phyloP scores from a whole-genome alignment of 1,140 invertebrate species.

The Oedothorax gibbosus region DNA sequence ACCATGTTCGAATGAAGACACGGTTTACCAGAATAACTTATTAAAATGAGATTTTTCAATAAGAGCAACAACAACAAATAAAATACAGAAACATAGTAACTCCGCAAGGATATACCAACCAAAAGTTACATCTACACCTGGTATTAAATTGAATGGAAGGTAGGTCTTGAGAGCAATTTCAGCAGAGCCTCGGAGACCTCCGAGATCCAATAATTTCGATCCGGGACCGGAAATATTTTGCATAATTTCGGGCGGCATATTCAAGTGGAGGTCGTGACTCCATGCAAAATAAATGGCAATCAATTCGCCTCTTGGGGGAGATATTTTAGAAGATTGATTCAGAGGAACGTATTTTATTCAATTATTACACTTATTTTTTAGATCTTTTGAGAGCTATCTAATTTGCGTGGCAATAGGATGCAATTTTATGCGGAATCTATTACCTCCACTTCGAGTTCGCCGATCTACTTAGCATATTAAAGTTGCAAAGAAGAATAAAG shows the following conservation, averaged over 20 bases:
- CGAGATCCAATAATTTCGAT: background rate
- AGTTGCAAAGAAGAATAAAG: no score
- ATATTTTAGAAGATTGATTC: constrained; percentile 21
- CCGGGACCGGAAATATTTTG: constrained; percentile 22
- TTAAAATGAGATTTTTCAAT: no score
- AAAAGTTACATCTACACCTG: background rate
- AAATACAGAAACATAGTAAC: no score
- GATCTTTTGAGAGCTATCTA: constrained; percentile 12
- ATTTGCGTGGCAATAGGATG: constrained; percentile 21
- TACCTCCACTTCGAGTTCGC: background rate
- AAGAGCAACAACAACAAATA: no score
- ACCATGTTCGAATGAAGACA: background rate
- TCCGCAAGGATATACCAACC: background rate
- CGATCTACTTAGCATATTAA: no score
- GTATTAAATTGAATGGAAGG: constrained; percentile 35
- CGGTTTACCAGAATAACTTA: no score
- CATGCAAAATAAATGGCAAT: constrained; percentile 33
- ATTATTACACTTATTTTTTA: constrained; percentile 22
- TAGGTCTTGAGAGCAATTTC: background rate
- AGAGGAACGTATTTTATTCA: constrained; percentile 9
- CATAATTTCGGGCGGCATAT: constrained; percentile 36
- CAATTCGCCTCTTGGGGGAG: background rate
- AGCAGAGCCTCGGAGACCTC: background rate
- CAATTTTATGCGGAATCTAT: background rate
- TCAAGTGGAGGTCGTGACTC: constrained; percentile 29